Evolutionary conservation across 2,888 invertebrate genomes (phyloP).

Genomic region (Elysia crispata): DNA sequence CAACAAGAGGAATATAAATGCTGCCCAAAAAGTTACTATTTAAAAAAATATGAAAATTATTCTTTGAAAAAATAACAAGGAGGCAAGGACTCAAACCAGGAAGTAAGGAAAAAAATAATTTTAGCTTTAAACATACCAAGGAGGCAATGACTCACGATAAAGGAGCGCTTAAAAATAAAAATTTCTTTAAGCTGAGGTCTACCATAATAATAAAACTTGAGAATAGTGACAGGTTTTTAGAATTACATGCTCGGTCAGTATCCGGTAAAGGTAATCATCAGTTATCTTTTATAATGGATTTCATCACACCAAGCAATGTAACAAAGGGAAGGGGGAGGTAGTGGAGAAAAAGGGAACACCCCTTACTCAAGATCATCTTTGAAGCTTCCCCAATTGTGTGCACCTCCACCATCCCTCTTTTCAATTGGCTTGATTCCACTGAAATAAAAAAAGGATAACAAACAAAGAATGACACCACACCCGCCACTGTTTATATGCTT

Average conservation of each 20-base stretch:
- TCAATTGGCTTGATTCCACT: conserved; percentile 93
- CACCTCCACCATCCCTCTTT: conserved; percentile 95
- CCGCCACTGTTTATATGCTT: neutral
- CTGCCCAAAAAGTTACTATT: neutral
- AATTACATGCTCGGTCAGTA: conserved; percentile 43
- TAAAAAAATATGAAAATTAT: neutral
- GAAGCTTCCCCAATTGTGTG: conserved; percentile 96
- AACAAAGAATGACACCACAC: conserved; percentile 47
- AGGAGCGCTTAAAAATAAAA: neutral
- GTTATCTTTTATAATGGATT: neutral
- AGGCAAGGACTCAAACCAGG: neutral
- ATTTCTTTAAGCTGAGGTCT: conserved; percentile 25
- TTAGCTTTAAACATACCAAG: no score
- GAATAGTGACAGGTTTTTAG: neutral
- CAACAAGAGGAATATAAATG: no score
- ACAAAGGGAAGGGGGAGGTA: neutral
- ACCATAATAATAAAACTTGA: no score
- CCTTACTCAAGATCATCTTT: conserved; percentile 84
- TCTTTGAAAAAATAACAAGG: neutral
- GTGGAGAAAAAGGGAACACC: neutral
- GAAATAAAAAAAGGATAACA: conserved; percentile 51
- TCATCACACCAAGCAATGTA: conserved; percentile 42
- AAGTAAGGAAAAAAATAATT: neutral
- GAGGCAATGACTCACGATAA: neutral
- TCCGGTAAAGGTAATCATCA: conserved; percentile 45